Evolutionary conservation across 2,797 vertebrate species (phyloP).

Genomic region (Rhabdomys pumilio): DNA sequence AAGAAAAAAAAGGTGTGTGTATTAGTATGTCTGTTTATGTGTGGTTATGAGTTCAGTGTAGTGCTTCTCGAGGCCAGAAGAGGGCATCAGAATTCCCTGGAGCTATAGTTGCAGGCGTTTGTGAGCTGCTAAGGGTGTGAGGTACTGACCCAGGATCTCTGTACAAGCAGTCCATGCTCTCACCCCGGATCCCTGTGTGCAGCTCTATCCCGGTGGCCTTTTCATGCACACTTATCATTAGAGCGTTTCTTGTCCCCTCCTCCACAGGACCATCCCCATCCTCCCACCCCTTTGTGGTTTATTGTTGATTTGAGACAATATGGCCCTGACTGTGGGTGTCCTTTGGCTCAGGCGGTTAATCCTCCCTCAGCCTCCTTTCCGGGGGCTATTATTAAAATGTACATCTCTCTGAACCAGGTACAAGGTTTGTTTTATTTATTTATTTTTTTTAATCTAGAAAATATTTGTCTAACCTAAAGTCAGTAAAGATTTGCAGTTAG

Average conservation of each 20-base stretch:
- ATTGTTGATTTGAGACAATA: no score
- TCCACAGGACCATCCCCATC: neutral
- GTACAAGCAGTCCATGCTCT: no score
- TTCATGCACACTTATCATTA: neutral
- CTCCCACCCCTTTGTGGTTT: neutral
- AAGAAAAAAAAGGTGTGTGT: neutral
- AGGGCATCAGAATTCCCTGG: neutral
- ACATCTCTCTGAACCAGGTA: no score
- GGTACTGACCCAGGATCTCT: neutral
- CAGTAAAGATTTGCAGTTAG: neutral
- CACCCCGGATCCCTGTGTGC: no score
- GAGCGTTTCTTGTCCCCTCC: neutral
- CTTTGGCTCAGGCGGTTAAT: neutral
- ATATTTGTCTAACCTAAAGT: neutral
- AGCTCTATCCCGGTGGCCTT: neutral
- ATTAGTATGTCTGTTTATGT: neutral
- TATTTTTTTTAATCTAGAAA: neutral
- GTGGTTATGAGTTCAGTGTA: neutral
- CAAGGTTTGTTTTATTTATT: neutral
- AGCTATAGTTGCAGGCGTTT: neutral
- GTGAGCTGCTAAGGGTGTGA: neutral
- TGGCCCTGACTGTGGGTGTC: neutral
- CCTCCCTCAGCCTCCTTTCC: neutral
- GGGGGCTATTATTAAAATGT: neutral
- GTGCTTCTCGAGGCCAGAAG: neutral